A percentile compares a stretch with the other conserved stretches of the same genome.
These are phyloP conservation scores for Pristionchus japonicus DNA, from an alignment of 2,888 invertebrate species.

Conservation along the genomic window DNA sequence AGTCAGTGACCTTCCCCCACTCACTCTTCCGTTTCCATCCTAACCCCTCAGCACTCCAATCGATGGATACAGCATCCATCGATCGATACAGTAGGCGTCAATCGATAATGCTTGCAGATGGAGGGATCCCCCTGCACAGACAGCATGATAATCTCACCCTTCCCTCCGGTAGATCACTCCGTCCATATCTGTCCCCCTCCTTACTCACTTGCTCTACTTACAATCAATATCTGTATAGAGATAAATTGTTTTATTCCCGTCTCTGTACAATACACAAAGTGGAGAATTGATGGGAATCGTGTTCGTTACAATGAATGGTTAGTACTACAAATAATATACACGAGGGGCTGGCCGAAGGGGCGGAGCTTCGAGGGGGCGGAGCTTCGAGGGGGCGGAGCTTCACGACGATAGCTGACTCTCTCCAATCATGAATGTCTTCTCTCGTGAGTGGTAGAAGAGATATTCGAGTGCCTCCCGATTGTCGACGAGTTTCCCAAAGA, in stretches of 20 bases:
- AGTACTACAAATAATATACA: slow-evolving; percentile 20
- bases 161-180: slow-evolving; percentile 21
- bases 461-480: slow-evolving; percentile 40
- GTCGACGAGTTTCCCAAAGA: slow-evolving; percentile 5
- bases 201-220: neutral
- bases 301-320: slow-evolving; percentile 23
- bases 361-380: slow-evolving; percentile 23
- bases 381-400: slow-evolving; percentile 1
- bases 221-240: neutral
- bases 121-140: neutral
- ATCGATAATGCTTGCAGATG: slow-evolving; percentile 21
- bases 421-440: slow-evolving; percentile 43
- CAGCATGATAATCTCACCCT: slow-evolving; percentile 2
- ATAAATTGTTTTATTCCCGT: slow-evolving; percentile 22
- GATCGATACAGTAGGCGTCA: neutral
- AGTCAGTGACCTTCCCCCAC: slow-evolving; percentile 24
- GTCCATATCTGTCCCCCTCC: neutral
- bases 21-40: slow-evolving; percentile 26
- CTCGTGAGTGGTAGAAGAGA: neutral
- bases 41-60: neutral
- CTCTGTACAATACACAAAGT: neutral
- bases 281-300: slow-evolving; percentile 10
- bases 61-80: neutral
- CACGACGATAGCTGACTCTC: slow-evolving; percentile 32
- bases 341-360: neutral